Conservation (phyloP, 2,888 invertebrate genomes). For the Caenorhabditis sp. region DNA sequence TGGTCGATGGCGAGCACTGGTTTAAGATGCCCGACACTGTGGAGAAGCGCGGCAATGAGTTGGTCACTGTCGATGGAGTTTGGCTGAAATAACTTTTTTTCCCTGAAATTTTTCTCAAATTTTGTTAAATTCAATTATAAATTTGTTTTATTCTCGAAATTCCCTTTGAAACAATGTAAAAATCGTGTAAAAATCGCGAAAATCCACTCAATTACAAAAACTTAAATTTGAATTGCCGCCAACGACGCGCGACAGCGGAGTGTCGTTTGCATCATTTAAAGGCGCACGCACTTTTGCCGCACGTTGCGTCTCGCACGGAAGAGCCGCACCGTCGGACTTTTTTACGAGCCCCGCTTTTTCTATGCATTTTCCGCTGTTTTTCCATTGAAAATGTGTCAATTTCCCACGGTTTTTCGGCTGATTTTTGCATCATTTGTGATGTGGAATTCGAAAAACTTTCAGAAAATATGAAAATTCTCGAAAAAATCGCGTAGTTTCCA, state of each 20-base stretch:
- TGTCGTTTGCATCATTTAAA: constrained; percentile 18
- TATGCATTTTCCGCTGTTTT: constrained; percentile 20
- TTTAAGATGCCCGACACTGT: constrained; percentile 69
- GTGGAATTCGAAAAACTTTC: not conserved
- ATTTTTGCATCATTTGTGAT: constrained; percentile 22
- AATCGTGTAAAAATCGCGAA: not conserved
- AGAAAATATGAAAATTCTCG: not conserved
- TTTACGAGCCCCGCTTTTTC: constrained; percentile 51
- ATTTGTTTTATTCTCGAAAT: too few relatives aligned
- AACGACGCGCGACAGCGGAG: constrained; percentile 13
- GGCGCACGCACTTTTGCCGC: constrained; percentile 23
- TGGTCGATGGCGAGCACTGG: constrained; percentile 68
- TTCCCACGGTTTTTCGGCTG: not conserved
- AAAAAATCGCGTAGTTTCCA: constrained; percentile 16
- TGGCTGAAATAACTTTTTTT: constrained; percentile 65
- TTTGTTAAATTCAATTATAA: too few relatives aligned
- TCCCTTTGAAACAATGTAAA: too few relatives aligned
- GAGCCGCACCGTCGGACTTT: constrained; percentile 66
- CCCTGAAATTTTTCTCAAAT: too few relatives aligned
- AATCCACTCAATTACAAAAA: not conserved
- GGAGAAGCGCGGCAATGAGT: constrained; percentile 32
- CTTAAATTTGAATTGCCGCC: constrained; percentile 23
- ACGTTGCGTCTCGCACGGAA: constrained; percentile 45
- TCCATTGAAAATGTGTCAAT: not conserved
- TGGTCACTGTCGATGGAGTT: constrained; percentile 57